phyloP scores from a whole-genome alignment of 2,888 invertebrate species.

The Ectemnius lituratus region DNA sequence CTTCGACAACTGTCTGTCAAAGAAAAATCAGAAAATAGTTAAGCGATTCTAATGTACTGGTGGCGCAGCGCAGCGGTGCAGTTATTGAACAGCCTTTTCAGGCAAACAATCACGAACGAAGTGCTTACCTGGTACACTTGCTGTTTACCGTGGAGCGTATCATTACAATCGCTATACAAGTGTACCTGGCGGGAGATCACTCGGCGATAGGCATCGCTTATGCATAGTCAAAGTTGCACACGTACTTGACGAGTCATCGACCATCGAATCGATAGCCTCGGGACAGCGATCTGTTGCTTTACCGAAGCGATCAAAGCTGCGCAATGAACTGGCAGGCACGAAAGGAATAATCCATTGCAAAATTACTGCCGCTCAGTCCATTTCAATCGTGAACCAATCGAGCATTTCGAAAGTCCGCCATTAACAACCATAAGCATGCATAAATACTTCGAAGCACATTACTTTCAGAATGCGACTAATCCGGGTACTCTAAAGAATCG shows the following conservation, averaged over 20 bases:
- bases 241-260: neutral
- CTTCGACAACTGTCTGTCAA: slow-evolving; percentile 17
- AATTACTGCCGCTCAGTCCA: too few relatives aligned
- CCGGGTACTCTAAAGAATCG: too few relatives aligned
- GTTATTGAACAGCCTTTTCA: slow-evolving; percentile 60
- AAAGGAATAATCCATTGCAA: too few relatives aligned
- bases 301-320: too few relatives aligned
- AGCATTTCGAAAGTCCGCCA: too few relatives aligned
- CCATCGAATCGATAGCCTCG: too few relatives aligned
- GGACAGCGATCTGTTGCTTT: too few relatives aligned
- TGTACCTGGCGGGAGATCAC: slow-evolving; percentile 16
- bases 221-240: neutral
- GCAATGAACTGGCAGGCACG: too few relatives aligned
- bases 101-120: slow-evolving; percentile 54
- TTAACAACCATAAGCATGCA: too few relatives aligned
- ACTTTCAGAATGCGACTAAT: too few relatives aligned
- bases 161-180: slow-evolving; percentile 36
- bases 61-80: slow-evolving; percentile 40
- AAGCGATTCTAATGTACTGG: slow-evolving; percentile 30
- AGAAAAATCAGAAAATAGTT: slow-evolving; percentile 17
- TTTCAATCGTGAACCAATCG: too few relatives aligned
- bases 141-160: slow-evolving; percentile 36
- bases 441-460: too few relatives aligned
- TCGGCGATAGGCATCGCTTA: slow-evolving; percentile 8
- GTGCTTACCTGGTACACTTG: slow-evolving; percentile 34